Evolutionary conservation across 2,888 invertebrate genomes (phyloP).

Genomic region (Phania funesta): DNA sequence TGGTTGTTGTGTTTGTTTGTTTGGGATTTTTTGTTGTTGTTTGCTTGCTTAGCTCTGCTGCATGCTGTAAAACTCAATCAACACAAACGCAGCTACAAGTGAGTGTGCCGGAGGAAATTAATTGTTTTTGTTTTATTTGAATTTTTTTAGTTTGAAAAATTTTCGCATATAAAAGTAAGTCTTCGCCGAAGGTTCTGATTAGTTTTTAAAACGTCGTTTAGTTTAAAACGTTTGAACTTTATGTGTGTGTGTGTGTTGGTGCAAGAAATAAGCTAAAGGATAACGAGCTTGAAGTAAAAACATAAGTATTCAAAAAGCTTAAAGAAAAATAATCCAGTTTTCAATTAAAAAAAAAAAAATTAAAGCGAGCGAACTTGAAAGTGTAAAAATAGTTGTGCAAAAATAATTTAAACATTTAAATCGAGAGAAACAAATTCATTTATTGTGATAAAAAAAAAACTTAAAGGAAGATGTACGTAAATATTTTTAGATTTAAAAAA

Average conservation of each 20-base stretch:
- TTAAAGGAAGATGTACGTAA: too few relatives aligned
- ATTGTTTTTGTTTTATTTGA: slow-evolving; percentile 39
- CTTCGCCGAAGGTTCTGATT: slow-evolving; percentile 76
- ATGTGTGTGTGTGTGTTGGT: neutral
- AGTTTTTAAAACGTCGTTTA: slow-evolving; percentile 77
- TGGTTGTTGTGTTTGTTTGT: neutral
- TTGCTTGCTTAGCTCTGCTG: slow-evolving; percentile 31
- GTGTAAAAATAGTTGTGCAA: too few relatives aligned
- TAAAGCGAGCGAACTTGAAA: neutral
- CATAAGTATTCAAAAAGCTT: neutral
- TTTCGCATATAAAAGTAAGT: slow-evolving; percentile 76
- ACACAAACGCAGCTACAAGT: slow-evolving; percentile 7
- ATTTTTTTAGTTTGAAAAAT: slow-evolving; percentile 53
- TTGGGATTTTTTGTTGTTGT: slow-evolving; percentile 18
- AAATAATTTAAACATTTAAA: too few relatives aligned
- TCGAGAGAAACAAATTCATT: too few relatives aligned
- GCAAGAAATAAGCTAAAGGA: slow-evolving; percentile 17
- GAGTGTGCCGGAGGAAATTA: slow-evolving; percentile 25
- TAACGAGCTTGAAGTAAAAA: neutral
- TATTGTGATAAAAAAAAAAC: too few relatives aligned
- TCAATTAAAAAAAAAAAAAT: neutral
- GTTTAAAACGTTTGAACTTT: slow-evolving; percentile 68
- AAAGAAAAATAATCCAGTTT: neutral
- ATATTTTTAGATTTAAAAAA: too few relatives aligned
- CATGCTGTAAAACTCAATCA: slow-evolving; percentile 46